Conservation (phyloP, 2,113 vertebrate genomes). For the Jacana jacana region DNA sequence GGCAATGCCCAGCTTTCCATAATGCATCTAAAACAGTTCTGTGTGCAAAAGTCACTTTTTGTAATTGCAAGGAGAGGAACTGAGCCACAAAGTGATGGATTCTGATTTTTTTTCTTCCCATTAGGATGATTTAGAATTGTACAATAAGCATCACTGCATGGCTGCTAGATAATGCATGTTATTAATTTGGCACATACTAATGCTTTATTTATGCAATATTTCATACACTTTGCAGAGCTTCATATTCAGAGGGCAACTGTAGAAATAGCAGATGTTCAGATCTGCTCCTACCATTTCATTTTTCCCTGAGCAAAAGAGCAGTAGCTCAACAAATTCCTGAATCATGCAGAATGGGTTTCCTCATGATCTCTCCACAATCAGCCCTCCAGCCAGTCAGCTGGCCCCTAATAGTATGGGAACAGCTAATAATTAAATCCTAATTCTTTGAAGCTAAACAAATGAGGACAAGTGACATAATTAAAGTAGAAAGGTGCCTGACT, state of each 20-base stretch:
- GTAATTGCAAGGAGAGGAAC: not conserved
- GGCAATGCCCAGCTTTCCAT: not conserved
- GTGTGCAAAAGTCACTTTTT: conserved; percentile 2
- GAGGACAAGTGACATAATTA: not conserved
- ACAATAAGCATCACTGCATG: conserved; percentile 22
- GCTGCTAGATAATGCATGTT: conserved; percentile 34
- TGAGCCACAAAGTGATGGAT: conserved; percentile 27
- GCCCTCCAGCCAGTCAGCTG: not conserved
- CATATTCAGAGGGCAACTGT: not conserved
- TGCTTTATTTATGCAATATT: conserved; percentile 24
- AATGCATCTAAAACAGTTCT: not conserved
- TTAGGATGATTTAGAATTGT: conserved; percentile 43
- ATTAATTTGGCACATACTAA: conserved; percentile 43
- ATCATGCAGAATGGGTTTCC: not conserved
- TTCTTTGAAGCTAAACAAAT: not conserved
- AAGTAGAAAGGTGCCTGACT: not conserved
- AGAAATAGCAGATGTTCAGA: not conserved
- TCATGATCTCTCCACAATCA: not conserved
- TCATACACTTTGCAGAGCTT: conserved; percentile 2
- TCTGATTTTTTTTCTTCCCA: conserved; percentile 1
- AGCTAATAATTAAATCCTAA: not conserved
- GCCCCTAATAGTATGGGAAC: not conserved
- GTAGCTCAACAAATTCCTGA: not conserved
- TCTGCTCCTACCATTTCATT: not conserved
- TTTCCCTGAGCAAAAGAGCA: not conserved